A percentile compares a stretch with the other conserved stretches of the same genome.
phyloP scores from a whole-genome alignment of 2,888 invertebrate species.

The Drosophila phalerata region DNA sequence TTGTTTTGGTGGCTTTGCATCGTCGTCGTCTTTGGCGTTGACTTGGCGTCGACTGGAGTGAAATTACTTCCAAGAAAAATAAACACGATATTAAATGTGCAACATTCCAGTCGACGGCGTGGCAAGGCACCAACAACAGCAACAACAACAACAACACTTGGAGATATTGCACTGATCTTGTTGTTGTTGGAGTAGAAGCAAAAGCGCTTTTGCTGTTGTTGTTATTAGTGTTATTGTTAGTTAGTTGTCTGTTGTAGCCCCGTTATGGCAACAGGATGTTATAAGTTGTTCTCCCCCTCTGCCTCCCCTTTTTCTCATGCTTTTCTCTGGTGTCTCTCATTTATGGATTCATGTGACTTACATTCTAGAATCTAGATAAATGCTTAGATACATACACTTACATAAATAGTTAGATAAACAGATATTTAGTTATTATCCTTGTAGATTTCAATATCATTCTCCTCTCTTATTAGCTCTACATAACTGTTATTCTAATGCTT shows the following conservation, averaged over 20 bases:
- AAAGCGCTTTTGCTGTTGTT: conserved; percentile 18
- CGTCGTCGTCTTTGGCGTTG: conserved; percentile 28
- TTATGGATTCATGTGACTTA: neutral
- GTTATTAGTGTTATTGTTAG: conserved; percentile 12
- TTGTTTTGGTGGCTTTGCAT: conserved; percentile 25
- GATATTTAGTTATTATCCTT: neutral
- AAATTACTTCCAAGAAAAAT: conserved; percentile 79
- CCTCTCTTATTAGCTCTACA: neutral
- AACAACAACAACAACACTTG: conserved; percentile 23
- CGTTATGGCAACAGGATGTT: conserved; percentile 64
- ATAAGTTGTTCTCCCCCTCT: neutral
- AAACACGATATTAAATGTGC: conserved; percentile 80
- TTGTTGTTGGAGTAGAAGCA: conserved; percentile 19
- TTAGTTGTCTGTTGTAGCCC: conserved; percentile 27
- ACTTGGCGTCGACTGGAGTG: conserved; percentile 60
- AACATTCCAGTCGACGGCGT: conserved; percentile 68
- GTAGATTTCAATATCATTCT: neutral
- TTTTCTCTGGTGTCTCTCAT: neutral
- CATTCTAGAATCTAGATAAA: neutral
- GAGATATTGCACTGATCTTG: conserved; percentile 39
- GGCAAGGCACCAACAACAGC: conserved; percentile 9
- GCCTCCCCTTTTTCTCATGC: neutral
- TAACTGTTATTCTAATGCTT: neutral
- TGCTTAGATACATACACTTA: neutral
- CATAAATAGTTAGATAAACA: neutral